Evolutionary conservation across 2,113 vertebrate genomes (phyloP).

Genomic region (Calidris pygmaea): DNA sequence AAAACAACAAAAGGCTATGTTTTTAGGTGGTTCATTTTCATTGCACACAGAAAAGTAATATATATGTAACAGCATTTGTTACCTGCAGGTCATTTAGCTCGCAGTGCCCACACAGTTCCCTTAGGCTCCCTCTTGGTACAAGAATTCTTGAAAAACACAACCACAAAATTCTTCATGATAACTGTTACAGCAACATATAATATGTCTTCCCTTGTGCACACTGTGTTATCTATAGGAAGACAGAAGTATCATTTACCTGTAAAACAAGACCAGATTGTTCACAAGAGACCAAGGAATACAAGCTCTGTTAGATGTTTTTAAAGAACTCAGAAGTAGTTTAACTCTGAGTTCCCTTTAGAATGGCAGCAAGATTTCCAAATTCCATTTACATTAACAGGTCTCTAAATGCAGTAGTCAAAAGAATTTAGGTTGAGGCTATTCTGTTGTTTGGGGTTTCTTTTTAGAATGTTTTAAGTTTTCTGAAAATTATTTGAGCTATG

Average conservation of each 20-base stretch:
- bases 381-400: not conserved
- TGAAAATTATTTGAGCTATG: not conserved
- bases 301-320: not conserved
- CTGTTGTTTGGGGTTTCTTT: not conserved
- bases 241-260: not conserved
- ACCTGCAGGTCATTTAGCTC: conserved; percentile 13
- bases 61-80: conserved; percentile 1
- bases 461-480: not conserved
- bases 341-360: not conserved
- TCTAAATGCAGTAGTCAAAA: not conserved
- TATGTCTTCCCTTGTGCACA: not conserved
- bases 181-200: not conserved
- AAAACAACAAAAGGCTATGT: not conserved
- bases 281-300: not conserved
- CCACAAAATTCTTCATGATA: not conserved
- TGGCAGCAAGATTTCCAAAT: not conserved
- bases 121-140: not conserved
- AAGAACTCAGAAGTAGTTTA: not conserved
- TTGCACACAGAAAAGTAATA: not conserved
- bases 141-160: not conserved
- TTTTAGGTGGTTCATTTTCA: not conserved
- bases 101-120: not conserved
- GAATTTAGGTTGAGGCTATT: not conserved
- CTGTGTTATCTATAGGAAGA: not conserved
- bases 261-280: not conserved